A percentile compares a stretch with the other conserved stretches of the same genome.
Conservation (phyloP, 35 echinoderm and acorn worm genomes). For the Heliocidaris tuberculata region DNA sequence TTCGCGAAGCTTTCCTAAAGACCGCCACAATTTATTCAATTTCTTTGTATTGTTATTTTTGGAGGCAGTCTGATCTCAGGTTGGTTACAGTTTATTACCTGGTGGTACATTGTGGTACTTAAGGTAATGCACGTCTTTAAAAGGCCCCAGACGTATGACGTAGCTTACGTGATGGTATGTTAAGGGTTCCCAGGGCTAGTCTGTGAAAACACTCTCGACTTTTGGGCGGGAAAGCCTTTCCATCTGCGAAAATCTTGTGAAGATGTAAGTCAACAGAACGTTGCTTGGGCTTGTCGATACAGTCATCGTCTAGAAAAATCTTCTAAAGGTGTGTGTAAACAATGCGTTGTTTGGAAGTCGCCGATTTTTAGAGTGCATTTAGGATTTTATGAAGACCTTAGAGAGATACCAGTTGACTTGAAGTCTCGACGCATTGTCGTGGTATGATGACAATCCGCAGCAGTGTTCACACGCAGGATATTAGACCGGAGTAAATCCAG, state of each 20-base stretch:
- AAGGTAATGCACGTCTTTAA: background rate
- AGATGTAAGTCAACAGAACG: background rate
- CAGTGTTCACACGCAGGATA: background rate
- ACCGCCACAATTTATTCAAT: conserved; percentile 17
- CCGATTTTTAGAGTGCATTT: background rate
- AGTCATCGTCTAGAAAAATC: background rate
- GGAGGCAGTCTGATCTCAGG: background rate
- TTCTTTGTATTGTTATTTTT: background rate
- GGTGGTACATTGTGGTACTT: background rate
- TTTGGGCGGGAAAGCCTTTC: background rate
- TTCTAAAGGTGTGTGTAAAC: background rate
- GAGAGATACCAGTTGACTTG: background rate
- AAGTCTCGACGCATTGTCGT: background rate
- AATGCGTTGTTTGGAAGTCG: background rate
- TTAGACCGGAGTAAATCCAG: no score
- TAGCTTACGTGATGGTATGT: background rate
- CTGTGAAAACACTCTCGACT: background rate
- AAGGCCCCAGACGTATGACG: background rate
- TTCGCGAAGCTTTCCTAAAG: conserved; percentile 5
- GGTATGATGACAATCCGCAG: background rate
- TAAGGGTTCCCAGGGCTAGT: background rate
- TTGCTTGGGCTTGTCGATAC: background rate
- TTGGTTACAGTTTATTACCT: background rate
- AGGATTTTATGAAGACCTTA: background rate
- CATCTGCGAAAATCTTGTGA: background rate